Base-by-base conservation (phyloP, 2,797 vertebrate genomes). In the Thamnophis elegans region DNA sequence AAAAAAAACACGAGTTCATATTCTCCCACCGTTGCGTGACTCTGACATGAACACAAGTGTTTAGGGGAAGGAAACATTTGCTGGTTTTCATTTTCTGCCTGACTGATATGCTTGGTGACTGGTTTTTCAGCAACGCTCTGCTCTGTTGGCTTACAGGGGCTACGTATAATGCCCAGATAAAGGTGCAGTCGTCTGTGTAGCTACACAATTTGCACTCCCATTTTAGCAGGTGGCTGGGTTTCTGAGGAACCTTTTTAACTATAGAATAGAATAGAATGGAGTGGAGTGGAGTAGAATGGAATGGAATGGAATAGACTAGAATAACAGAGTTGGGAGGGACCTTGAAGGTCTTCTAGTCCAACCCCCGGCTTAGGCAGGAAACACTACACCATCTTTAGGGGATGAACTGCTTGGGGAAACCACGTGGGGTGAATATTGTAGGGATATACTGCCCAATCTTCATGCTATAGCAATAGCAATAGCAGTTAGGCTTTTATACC, bases 1-100 rank as follows among this genome's bases (percentile, higher is more conserved):
- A 95, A 96, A 96, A 51, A 51, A 51, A n/a, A n/a, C 47, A 2
- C 22, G n/a, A 82, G 26, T 94, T 95, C 78, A 28, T 89, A 92
- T 51, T 96, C 91, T 92, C 91, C 47, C 42, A 87, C 0, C 95
- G n/a, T 94, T 95, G 90, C 91, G 16, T 91, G 62, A 87, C 42
- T 94, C 91, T 93, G 86, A 68, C 1, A 82, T 85, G 89, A 91
- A 91, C 92, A 5, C 53, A 36, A 85, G 0, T 5, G 95, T 92
- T 96, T 91, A 62, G 94, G 95, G 94, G 94, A 7, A 18, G 26
- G 92, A 88, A 22, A 1, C 0, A 0, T 11, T 92, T 47, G 18
- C 53, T 53, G 3, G 78, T 90, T 94, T 20, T 28, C 56, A 94
- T 92, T 90, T 89, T 47, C 22, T 62, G 93, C 32, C 25, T 91